These are phyloP conservation scores for Platalea minor DNA, from an alignment of 2,797 vertebrate genomes.

Conservation along the genomic window DNA sequence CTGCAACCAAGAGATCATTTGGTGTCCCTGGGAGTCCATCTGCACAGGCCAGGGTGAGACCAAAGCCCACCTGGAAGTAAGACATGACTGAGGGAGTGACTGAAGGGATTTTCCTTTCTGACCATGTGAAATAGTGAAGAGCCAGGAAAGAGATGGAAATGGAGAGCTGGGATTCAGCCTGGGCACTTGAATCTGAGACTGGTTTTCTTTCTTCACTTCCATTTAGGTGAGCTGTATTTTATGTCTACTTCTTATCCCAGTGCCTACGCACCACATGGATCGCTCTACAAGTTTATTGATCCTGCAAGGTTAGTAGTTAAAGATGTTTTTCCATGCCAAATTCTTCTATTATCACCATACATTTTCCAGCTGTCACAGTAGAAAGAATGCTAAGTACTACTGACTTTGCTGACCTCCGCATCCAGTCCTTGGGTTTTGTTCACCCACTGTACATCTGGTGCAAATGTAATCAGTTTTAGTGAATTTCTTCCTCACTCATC, in stretches of 20 bases:
- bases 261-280: slow-evolving; percentile 76
- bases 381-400: background rate
- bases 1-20: background rate
- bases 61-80: background rate
- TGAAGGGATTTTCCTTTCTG: background rate
- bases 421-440: background rate
- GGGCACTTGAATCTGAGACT: background rate
- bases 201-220: background rate
- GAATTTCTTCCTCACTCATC: background rate
- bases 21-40: background rate
- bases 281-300: slow-evolving; percentile 85
- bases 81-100: background rate
- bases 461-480: background rate
- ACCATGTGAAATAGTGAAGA: background rate
- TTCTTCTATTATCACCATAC: background rate
- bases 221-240: slow-evolving; percentile 86
- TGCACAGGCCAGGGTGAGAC: background rate
- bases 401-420: background rate
- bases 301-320: slow-evolving; percentile 81
- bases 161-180: background rate
- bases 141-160: background rate
- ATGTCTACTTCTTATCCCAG: slow-evolving; percentile 83
- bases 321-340: background rate
- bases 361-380: background rate
- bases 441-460: background rate